A percentile compares a stretch with the other conserved stretches of the same genome.
These are phyloP conservation scores for Porites evermanni DNA, from an alignment of 92 coral and sea anemone genomes.

Conservation along the genomic window DNA sequence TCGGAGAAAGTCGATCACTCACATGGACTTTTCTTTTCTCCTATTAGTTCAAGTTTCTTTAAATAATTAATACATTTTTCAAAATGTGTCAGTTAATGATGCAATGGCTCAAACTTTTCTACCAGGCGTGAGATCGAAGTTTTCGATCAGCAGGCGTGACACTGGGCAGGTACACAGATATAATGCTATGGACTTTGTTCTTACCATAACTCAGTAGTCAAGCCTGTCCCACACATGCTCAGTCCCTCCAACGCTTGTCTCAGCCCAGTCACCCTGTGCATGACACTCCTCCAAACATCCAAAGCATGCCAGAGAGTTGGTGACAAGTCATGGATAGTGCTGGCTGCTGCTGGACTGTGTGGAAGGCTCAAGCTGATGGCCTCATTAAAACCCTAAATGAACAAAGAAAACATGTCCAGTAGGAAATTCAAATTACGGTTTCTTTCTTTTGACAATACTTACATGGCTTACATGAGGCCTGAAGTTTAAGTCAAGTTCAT, in stretches of 20 bases:
- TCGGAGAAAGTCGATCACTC: no score
- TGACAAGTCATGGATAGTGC: constrained; percentile 82
- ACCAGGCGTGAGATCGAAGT: no score
- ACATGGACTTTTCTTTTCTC: no score
- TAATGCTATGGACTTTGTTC: background rate
- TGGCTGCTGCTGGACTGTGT: constrained; percentile 60
- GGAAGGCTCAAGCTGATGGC: constrained; percentile 35
- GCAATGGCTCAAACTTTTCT: no score
- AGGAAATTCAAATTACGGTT: background rate
- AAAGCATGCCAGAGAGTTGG: constrained; percentile 92
- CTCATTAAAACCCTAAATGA: constrained; percentile 42
- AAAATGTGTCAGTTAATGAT: no score
- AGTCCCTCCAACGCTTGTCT: constrained; percentile 85
- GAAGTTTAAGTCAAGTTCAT: no score
- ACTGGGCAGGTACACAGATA: background rate
- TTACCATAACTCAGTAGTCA: constrained; percentile 85
- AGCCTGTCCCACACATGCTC: constrained; percentile 83
- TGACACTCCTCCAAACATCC: constrained; percentile 89
- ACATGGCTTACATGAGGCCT: no score
- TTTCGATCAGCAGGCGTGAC: no score
- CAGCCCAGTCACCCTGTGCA: constrained; percentile 82
- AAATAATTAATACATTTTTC: no score
- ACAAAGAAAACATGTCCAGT: background rate
- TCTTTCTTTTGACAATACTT: no score
- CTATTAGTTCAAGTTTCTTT: no score